Base-by-base conservation (phyloP, 2,888 invertebrate genomes). In the Cryptophagus acutangulus region DNA sequence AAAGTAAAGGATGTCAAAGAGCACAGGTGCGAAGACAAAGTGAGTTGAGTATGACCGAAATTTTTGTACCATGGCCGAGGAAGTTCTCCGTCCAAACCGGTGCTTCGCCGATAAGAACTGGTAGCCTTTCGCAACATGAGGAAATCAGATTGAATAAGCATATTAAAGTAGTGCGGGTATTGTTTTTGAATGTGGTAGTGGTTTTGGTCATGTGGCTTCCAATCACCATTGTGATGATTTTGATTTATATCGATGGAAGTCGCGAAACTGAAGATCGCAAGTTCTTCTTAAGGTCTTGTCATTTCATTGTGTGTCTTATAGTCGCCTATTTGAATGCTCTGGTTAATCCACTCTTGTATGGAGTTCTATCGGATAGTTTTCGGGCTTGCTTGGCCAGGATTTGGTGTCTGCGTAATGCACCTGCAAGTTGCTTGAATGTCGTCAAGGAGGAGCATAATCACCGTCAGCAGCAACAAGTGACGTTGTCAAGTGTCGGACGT, bases 121-220 rank as follows among this genome's bases (percentile, higher is more conserved):
- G 69, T 40, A 71, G 72, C 41, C 51, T 74, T 15, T 72, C 72
- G 0, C 72, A 71, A 12, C 73, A 72, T 53, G 74, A 74, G 54
- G 74, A 74, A 52, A 57, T 71, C 17, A 64, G 76, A 25, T 58
- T 76, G 30, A 69, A 71, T 51, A 75, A 75, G 48, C 76, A 77
- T 57, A 63, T 75, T 13, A 66, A 73, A 33, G 75, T 75, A 13
- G 74, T 77, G 1, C 62, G 75, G 25, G 67, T 76, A 15, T 61
- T 77, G 17, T 65, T 74, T 36, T 58, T 75, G 28, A 77, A 76
- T 57, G 75, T 77, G 8, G 57, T 74, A 2, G 71, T 74, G 2
- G 76, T 77, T 1, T 63, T 76, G n/a, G 57, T 74, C 8, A 77
- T 76, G 76, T 77, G 76, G 76, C 54, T 75, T 26, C 76, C 76